Evolutionary conservation across 2,797 vertebrate species (phyloP).

Genomic region (Takifugu ocellatus): DNA sequence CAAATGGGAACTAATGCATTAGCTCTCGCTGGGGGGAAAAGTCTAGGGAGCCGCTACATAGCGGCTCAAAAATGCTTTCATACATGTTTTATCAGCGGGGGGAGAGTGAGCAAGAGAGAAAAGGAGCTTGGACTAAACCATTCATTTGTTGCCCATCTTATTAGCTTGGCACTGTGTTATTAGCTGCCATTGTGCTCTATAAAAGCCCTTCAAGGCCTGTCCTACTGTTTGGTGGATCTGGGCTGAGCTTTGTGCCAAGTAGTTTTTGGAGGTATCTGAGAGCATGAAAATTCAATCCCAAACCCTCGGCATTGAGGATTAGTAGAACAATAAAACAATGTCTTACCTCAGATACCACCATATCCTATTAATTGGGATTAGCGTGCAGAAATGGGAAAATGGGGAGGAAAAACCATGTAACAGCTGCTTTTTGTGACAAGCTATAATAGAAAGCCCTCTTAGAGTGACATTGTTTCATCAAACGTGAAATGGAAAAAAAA

Average conservation of each 20-base stretch:
- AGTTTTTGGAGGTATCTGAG: conserved; percentile 67
- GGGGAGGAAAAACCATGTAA: not conserved
- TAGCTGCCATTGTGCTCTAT: conserved; percentile 70
- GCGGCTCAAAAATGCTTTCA: conserved; percentile 71
- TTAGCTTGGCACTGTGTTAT: conserved; percentile 75
- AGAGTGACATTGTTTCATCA: no score
- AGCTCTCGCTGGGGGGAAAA: conserved; percentile 58
- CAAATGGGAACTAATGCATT: conserved; percentile 78
- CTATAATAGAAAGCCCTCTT: no score
- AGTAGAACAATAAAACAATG: conserved; percentile 69
- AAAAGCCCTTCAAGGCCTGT: conserved; percentile 67
- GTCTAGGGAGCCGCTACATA: conserved; percentile 61
- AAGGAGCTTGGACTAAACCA: conserved; percentile 64
- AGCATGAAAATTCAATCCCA: conserved; percentile 74
- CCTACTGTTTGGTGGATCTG: conserved; percentile 65
- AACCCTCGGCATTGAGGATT: conserved; percentile 71
- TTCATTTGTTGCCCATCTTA: conserved; percentile 73
- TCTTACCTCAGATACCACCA: conserved; percentile 62
- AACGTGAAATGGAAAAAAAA: conserved; percentile 29
- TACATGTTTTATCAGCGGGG: conserved; percentile 72
- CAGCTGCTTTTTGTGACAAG: no score
- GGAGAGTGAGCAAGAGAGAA: conserved; percentile 58
- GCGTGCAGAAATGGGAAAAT: conserved; percentile 37
- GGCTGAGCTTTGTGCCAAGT: conserved; percentile 65
- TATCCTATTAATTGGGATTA: conserved; percentile 72